Conservation (phyloP, 2,113 vertebrate genomes). For the Herpetotheres cachinnans region DNA sequence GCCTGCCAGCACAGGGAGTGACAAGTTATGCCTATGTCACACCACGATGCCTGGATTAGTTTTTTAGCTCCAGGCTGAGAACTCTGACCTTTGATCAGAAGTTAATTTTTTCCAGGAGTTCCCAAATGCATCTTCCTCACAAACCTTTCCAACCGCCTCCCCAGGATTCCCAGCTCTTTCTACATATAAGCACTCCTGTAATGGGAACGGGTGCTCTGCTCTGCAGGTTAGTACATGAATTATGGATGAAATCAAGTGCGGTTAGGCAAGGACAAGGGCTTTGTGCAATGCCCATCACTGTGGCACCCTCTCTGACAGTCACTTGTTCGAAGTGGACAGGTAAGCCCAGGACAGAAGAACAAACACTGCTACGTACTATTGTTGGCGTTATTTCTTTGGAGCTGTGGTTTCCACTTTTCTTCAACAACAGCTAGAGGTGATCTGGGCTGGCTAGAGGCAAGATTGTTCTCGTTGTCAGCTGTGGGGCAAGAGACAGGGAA, state of each 20-base stretch:
- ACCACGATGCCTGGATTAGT: accelerated
- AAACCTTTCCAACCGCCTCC: not conserved
- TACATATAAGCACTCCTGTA: accelerated
- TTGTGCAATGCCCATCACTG: not conserved
- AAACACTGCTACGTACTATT: slow-evolving; percentile 81
- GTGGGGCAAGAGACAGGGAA: slow-evolving; percentile 27
- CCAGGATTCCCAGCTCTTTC: not conserved
- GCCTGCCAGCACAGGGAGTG: not conserved
- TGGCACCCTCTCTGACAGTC: not conserved
- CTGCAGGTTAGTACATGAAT: not conserved
- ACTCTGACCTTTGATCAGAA: not conserved
- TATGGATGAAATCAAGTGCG: not conserved
- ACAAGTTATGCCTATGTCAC: not conserved
- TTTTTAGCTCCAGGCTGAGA: not conserved
- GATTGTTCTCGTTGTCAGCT: slow-evolving; percentile 97
- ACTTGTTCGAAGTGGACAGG: not conserved
- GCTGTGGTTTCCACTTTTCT: slow-evolving; percentile 88
- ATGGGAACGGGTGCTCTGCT: not conserved
- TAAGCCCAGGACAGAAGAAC: not conserved
- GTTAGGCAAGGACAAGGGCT: not conserved
- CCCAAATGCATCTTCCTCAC: not conserved
- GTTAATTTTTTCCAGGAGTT: not conserved
- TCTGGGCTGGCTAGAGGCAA: slow-evolving; percentile 87
- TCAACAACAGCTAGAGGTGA: slow-evolving; percentile 80
- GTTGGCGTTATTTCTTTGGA: slow-evolving; percentile 88